These are phyloP conservation scores for Cynaeus angustus DNA, from an alignment of 2,888 invertebrate genomes.

Conservation along the genomic window DNA sequence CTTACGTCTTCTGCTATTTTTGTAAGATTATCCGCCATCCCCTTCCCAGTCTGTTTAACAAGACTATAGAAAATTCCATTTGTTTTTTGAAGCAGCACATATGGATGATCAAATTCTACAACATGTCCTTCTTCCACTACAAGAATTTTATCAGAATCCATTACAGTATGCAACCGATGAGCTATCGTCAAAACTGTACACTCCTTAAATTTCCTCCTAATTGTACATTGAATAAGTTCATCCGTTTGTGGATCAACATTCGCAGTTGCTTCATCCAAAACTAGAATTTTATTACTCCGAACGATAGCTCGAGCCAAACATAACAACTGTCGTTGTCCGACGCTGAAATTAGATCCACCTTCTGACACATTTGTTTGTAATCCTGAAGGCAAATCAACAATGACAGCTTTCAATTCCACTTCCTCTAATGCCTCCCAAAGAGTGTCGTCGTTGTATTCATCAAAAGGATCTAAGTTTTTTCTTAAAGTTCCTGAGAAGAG, in stretches of 20 bases:
- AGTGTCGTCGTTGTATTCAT: slow-evolving; percentile 81
- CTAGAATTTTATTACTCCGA: slow-evolving; percentile 63
- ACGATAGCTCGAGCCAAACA: slow-evolving; percentile 77
- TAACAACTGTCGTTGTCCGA: slow-evolving; percentile 76
- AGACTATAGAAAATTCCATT: slow-evolving; percentile 14
- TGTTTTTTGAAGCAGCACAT: too few relatives aligned
- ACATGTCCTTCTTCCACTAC: slow-evolving; percentile 84
- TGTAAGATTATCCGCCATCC: slow-evolving; percentile 40
- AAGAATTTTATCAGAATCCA: slow-evolving; percentile 85
- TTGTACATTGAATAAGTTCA: slow-evolving; percentile 81
- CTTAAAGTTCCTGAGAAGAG: slow-evolving; percentile 87
- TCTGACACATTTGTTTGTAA: slow-evolving; percentile 81
- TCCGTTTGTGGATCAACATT: slow-evolving; percentile 85
- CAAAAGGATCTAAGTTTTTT: slow-evolving; percentile 89
- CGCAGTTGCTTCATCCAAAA: slow-evolving; percentile 81
- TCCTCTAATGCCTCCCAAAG: slow-evolving; percentile 89
- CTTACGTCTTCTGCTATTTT: slow-evolving; percentile 26
- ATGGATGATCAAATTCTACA: slow-evolving; percentile 84
- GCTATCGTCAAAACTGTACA: slow-evolving; percentile 88
- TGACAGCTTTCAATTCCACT: slow-evolving; percentile 81
- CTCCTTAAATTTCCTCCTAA: slow-evolving; percentile 79
- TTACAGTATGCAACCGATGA: slow-evolving; percentile 85
- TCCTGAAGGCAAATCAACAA: slow-evolving; percentile 74
- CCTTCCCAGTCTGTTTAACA: slow-evolving; percentile 45
- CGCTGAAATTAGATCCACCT: slow-evolving; percentile 70